Evolutionary conservation across 2,113 vertebrate species (phyloP), one percentile per base, ranked within the genome.

Genomic region (Lasiurus cinereus): DNA sequence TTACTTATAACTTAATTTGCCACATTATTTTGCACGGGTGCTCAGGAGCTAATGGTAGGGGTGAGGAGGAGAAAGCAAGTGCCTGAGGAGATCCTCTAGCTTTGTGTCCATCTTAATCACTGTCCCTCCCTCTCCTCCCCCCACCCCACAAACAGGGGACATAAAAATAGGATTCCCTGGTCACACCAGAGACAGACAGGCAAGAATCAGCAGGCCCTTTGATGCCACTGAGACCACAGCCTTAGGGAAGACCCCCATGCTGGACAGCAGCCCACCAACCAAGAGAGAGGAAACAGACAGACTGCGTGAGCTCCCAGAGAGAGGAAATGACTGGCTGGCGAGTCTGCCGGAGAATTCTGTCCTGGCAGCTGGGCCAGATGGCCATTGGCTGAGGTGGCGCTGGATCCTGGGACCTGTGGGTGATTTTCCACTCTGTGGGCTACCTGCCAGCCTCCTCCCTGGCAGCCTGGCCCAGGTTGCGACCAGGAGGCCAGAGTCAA

Each of bases 351-450:
- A 76, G 50, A 27, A 12, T 11, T n/a, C 67, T 4, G 46, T 50
- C 27, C 33, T 15, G 36, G 86, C 5, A 29, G 59, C 66, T 33
- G 69, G 69, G 50, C 48, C 70, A 24, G 6, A 52, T 0, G 19
- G 72, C 36, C 70, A n/a, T 8, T 48, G 80, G 85, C 77, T 48
- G 59, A 62, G 48, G 69, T 2, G 0, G 52, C 43, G 76, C 14
- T 92, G 82, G 82, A 36, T 46, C 29, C 67, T 16, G 5, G 74
- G 43, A 48, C 88, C 52, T 21, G 62, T 39, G 86, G 83, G 93
- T 97, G 94, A 96, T 94, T 96, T 97, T 97, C 96, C 95, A 97
- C 80, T 97, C 80, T 80, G n/a, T 1, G 24, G 76, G 87, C 80
- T 11, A 59, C 70, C 70, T 97, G 96, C 87, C 96, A 95, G 90